Evolutionary conservation across 2,113 vertebrate species (phyloP), one percentile per base, ranked within the genome.

Genomic region (Nymphicus hollandicus): DNA sequence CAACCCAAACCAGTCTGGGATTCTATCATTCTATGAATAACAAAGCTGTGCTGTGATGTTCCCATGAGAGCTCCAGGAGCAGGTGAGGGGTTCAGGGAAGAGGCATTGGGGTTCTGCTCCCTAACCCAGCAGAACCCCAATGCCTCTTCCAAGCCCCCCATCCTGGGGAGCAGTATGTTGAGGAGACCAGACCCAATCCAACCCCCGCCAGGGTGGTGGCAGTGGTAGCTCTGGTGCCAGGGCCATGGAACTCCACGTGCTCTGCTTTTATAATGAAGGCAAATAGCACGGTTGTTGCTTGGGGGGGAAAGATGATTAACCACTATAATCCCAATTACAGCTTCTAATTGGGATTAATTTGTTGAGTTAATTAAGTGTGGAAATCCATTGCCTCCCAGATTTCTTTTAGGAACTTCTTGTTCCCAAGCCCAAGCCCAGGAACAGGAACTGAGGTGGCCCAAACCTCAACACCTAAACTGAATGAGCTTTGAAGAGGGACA

Each of bases 281-380:
- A 90, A 81, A 91, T 4, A 60, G 68, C 2, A 24, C 1, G 1
- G 35, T 3, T 52, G 61, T 74, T 71, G 86, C 95, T 71, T 50
- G 89, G 53, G 82, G 95, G 95, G 76, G 27, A 47, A 68, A 92
- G 61, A 90, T 79, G 95, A 93, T 88, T 81, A 92, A 88, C 72
- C 55, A 64, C 80, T 73, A 27, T 84, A 71, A 88, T 89, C 82
- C 86, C 8, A 84, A 94, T 97, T 96, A 95, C 60, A 65, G 47
- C 29, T 86, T 58, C 83, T 97, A 96, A 97, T 81, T 91, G 55
- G 86, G 90, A 93, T 92, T 95, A 84, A 93, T 93, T 91, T 52
- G 47, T 44, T 43, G 64, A 94, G 71, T 55, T 91, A 96, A 94
- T 93, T 83, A 90, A 55, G 64, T 8, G 35, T 64, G 60, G 52